Percentiles rank a stretch among this genome's conserved stretches.
Evolutionary conservation across 2,888 invertebrate species (phyloP).

Genomic region (Lepeophtheirus nordmannii): DNA sequence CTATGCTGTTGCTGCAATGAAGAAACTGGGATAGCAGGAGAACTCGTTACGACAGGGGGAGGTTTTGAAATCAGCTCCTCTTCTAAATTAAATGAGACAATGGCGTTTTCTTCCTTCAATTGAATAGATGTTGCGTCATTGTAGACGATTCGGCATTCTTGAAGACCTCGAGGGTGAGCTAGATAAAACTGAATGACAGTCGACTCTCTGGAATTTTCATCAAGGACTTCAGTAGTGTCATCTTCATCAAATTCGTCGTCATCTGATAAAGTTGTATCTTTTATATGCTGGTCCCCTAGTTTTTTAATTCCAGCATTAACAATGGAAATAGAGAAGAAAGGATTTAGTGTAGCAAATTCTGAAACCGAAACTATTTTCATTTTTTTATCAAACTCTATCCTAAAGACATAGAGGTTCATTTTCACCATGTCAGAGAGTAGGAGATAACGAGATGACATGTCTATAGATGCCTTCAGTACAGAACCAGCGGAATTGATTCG

Average conservation of each 20-base stretch:
- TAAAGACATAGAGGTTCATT: constrained; percentile 60
- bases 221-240: not conserved
- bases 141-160: constrained; percentile 56
- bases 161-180: constrained; percentile 73
- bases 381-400: constrained; percentile 40
- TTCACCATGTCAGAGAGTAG: constrained; percentile 73
- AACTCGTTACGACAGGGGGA: no score
- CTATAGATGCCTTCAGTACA: constrained; percentile 56
- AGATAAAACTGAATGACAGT: constrained; percentile 40
- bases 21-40: no score
- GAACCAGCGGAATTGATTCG: constrained; percentile 41
- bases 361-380: constrained; percentile 41
- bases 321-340: constrained; percentile 75
- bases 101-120: no score
- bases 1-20: no score
- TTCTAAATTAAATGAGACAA: no score
- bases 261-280: not conserved
- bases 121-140: constrained; percentile 28
- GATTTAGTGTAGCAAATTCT: constrained; percentile 70
- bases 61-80: no score
- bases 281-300: constrained; percentile 14
- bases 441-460: constrained; percentile 67
- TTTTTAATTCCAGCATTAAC: constrained; percentile 47
- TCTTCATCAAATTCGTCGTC: constrained; percentile 13
- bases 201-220: constrained; percentile 7